These are phyloP conservation scores for Himalopsyche kuldschensis DNA, from an alignment of 2,888 invertebrate genomes.

Conservation along the genomic window DNA sequence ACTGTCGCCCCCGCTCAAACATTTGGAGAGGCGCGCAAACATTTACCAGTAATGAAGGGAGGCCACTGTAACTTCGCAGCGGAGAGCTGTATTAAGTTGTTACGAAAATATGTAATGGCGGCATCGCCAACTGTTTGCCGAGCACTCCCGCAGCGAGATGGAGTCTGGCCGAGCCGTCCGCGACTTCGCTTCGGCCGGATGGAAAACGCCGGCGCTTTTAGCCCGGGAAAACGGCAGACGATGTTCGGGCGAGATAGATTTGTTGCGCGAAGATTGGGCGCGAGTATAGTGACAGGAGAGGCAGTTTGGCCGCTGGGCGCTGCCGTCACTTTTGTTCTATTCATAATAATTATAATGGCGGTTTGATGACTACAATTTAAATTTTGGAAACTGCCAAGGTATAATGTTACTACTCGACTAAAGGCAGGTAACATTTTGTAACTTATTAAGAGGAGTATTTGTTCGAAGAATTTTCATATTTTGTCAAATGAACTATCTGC, in stretches of 20 bases:
- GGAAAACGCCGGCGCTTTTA: slow-evolving; percentile 12
- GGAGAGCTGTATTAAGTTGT: slow-evolving; percentile 34
- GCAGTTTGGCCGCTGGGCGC: background rate
- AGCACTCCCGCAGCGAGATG: slow-evolving; percentile 34
- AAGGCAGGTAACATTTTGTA: no score
- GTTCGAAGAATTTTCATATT: no score
- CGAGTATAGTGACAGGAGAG: background rate
- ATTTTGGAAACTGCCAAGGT: background rate
- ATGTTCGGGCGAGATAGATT: slow-evolving; percentile 12
- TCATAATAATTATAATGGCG: background rate
- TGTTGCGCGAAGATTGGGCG: slow-evolving; percentile 10
- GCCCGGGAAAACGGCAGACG: background rate
- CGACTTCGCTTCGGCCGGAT: slow-evolving; percentile 29
- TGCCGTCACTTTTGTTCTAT: background rate
- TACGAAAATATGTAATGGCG: slow-evolving; percentile 39
- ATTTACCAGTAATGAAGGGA: slow-evolving; percentile 27
- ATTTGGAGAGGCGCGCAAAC: slow-evolving; percentile 29
- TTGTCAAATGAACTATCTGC: no score
- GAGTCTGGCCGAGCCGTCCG: background rate
- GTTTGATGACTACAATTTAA: background rate
- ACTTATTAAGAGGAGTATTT: no score
- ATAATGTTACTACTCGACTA: no score
- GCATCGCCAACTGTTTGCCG: slow-evolving; percentile 31
- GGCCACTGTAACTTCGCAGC: slow-evolving; percentile 19
- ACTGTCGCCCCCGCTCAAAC: slow-evolving; percentile 8